Evolutionary conservation across 2,113 vertebrate species (phyloP).

Genomic region (Tyrannus savana): DNA sequence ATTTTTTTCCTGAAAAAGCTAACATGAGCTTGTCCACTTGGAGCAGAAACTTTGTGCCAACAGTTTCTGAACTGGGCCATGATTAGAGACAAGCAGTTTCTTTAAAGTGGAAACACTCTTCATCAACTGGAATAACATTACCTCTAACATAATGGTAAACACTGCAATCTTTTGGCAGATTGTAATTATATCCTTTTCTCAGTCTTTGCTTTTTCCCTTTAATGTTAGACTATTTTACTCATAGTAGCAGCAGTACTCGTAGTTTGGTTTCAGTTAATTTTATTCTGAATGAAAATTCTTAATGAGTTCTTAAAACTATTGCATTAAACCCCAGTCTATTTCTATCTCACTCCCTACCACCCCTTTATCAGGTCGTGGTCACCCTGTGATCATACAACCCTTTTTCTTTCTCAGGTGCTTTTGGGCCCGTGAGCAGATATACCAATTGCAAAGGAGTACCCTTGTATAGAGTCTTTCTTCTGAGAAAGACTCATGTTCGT

Average conservation of each 20-base stretch:
- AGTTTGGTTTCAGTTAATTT: neutral
- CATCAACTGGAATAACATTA: neutral
- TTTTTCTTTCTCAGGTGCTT: neutral
- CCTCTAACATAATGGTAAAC: neutral
- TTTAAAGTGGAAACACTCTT: neutral
- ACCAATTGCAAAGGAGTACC: neutral
- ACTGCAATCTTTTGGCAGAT: neutral
- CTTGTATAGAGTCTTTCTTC: neutral
- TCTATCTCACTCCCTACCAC: rapidly evolving
- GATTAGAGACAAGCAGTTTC: neutral
- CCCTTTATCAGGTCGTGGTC: neutral
- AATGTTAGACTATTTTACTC: neutral
- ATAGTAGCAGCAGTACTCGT: neutral
- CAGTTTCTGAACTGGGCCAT: neutral
- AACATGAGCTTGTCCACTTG: neutral
- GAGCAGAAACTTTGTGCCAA: neutral
- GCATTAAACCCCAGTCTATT: neutral
- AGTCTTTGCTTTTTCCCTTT: neutral
- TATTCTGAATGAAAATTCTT: neutral
- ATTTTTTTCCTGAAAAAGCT: neutral
- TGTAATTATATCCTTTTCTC: neutral
- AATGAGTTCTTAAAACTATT: neutral
- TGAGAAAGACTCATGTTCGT: neutral
- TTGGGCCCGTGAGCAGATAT: neutral
- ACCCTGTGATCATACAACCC: neutral